Conservation (phyloP, 1,140 invertebrate species). For the Orchesella cincta region DNA sequence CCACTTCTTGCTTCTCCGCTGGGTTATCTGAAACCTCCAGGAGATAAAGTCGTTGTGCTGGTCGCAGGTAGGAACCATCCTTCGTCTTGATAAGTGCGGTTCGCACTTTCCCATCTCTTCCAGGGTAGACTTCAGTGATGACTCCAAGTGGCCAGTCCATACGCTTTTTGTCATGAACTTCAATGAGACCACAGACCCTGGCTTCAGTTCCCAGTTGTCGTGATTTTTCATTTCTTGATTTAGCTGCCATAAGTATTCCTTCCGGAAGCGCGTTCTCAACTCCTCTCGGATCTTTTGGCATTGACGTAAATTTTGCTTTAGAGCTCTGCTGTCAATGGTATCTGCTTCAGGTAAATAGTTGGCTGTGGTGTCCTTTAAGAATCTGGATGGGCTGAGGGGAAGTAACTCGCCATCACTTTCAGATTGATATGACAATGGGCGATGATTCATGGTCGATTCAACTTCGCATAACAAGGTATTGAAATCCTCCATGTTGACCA, state of each 20-base stretch:
- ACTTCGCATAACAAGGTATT: background rate
- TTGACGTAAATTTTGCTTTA: background rate
- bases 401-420: background rate
- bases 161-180: background rate
- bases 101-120: background rate
- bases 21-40: background rate
- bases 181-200: background rate
- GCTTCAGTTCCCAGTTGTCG: background rate
- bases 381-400: background rate
- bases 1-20: too few relatives aligned
- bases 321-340: background rate
- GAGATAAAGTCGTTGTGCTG: background rate
- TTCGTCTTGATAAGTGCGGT: background rate
- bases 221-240: background rate
- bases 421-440: background rate
- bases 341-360: background rate
- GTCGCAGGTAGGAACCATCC: background rate
- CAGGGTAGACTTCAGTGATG: background rate
- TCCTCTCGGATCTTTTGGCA: background rate
- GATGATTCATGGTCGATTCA: background rate
- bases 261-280: background rate
- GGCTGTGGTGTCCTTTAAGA: background rate
- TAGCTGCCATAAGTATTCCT: background rate
- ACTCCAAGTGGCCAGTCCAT: background rate
- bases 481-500: background rate